Evolutionary conservation across 2,888 invertebrate genomes (phyloP).

Genomic region (Lingula anatina): DNA sequence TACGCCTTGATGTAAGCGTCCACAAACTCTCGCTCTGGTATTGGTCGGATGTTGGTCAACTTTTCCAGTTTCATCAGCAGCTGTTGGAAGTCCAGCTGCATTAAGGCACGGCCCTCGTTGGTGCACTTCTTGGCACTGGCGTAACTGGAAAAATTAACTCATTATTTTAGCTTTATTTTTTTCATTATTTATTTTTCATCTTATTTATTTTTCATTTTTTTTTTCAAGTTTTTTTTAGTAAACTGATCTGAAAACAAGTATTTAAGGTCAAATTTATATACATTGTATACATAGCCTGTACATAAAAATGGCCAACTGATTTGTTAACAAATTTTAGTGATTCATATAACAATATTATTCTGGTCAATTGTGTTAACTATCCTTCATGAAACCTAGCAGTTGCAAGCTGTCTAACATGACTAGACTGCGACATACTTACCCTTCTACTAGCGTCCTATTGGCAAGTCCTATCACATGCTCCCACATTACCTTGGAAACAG

Average conservation of each 20-base stretch:
- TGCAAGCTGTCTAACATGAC: background rate
- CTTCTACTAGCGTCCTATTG: constrained; percentile 86
- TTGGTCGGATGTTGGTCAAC: constrained; percentile 70
- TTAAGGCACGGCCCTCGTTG: constrained; percentile 90
- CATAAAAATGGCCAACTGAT: no score
- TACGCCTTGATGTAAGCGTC: constrained; percentile 95
- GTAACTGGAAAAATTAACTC: constrained; percentile 28
- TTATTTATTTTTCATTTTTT: no score
- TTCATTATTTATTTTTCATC: no score
- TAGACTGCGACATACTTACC: constrained; percentile 58
- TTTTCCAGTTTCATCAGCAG: constrained; percentile 81
- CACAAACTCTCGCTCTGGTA: constrained; percentile 84
- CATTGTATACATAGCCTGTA: background rate
- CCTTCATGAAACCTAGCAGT: background rate
- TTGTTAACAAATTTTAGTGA: no score
- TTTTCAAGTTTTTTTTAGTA: background rate
- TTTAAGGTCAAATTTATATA: constrained; percentile 6
- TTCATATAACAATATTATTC: no score
- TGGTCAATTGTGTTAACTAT: background rate
- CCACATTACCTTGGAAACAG: constrained; percentile 74
- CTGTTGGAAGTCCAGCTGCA: constrained; percentile 97
- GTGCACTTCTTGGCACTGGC: constrained; percentile 79
- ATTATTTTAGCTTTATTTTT: no score
- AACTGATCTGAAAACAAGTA: constrained; percentile 8
- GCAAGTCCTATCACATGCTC: constrained; percentile 79